Evolutionary conservation across 1,140 invertebrate genomes (phyloP).

Genomic region (Apis mellifera): Amel_HAv3.1 CM009936.2:4284501-4285000

Average conservation of each 20-base stretch:
- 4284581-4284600: constrained; percentile 41
- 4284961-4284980: background rate
- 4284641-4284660: constrained; percentile 33
- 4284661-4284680: background rate
- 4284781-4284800: constrained; percentile 9
- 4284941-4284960: background rate
- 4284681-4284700: constrained; percentile 9
- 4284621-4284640: constrained; percentile 23
- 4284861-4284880: background rate
- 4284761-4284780: constrained; percentile 29
- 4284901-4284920: no score
- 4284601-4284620: constrained; percentile 33
- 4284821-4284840: background rate
- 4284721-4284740: constrained; percentile 29
- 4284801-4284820: background rate
- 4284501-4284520: background rate
- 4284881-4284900: background rate
- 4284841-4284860: background rate
- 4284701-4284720: constrained; percentile 32
- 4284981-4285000: no score
- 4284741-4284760: constrained; percentile 1
- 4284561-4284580: constrained; percentile 20
- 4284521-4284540: background rate
- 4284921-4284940: background rate
- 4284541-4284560: background rate